A percentile compares a stretch with the other conserved stretches of the same genome.
Evolutionary conservation across 2,888 invertebrate genomes (phyloP).

Genomic region (Parnassius glacialis): DNA sequence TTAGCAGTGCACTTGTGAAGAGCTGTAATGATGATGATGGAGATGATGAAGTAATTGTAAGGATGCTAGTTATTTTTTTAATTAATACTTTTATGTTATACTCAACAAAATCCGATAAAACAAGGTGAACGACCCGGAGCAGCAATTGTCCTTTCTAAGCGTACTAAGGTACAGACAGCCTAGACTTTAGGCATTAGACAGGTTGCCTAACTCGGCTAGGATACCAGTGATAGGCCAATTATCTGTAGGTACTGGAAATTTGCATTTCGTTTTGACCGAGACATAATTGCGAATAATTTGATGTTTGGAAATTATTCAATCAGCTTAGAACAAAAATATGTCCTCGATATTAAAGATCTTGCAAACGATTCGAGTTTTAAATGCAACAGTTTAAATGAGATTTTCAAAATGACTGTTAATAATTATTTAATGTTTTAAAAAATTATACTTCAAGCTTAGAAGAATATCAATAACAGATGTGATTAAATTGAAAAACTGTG

Average conservation of each 20-base stretch:
- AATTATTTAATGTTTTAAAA: no score
- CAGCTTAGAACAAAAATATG: no score
- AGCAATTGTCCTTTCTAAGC: slow-evolving; percentile 59
- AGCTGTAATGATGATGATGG: no score
- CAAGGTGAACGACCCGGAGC: slow-evolving; percentile 51
- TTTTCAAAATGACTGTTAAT: no score
- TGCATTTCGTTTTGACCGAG: slow-evolving; percentile 17
- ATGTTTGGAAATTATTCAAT: slow-evolving; percentile 3
- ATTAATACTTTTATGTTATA: slow-evolving; percentile 5
- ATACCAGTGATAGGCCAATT: slow-evolving; percentile 27
- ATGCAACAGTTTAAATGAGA: no score
- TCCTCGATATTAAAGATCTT: no score
- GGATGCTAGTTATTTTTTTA: neutral
- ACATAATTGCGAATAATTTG: slow-evolving; percentile 6
- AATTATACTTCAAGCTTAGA: no score
- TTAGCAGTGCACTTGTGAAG: no score
- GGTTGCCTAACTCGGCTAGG: slow-evolving; percentile 52
- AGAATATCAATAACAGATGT: no score
- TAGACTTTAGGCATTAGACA: slow-evolving; percentile 45
- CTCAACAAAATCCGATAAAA: slow-evolving; percentile 24
- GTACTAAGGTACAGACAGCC: slow-evolving; percentile 31
- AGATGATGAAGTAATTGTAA: no score
- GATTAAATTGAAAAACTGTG: no score
- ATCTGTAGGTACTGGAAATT: slow-evolving; percentile 18
- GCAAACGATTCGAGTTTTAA: no score